Conservation (phyloP, 2,888 invertebrate genomes). For the Pollenia griseotomentosa region DNA sequence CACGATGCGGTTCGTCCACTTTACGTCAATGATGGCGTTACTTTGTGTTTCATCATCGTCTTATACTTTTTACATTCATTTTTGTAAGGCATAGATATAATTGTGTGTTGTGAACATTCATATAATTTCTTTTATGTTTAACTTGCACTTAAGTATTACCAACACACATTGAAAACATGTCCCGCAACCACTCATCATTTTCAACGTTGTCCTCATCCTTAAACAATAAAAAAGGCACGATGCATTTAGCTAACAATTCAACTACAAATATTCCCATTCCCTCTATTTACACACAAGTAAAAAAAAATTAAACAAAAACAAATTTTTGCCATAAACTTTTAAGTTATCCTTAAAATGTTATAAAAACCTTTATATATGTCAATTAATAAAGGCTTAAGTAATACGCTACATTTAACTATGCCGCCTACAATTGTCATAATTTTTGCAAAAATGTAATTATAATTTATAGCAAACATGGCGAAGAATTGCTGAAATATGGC, state of each 20-base stretch:
- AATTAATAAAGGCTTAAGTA: constrained; percentile 17
- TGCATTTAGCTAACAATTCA: constrained; percentile 48
- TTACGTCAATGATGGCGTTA: constrained; percentile 71
- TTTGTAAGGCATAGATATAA: constrained; percentile 22
- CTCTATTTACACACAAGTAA: neutral
- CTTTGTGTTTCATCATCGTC: constrained; percentile 63
- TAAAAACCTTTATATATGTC: constrained; percentile 73
- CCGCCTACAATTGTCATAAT: too few species aligned
- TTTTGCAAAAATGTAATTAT: too few species aligned
- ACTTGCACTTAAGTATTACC: constrained; percentile 68
- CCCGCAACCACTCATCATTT: constrained; percentile 56
- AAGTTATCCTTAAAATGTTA: constrained; percentile 81
- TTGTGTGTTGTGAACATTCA: constrained; percentile 56
- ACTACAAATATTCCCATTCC: constrained; percentile 46
- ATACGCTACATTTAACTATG: neutral
- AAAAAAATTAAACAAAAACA: constrained; percentile 10
- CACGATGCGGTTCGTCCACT: constrained; percentile 64
- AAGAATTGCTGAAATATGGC: too few species aligned
- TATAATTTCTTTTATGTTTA: constrained; percentile 69
- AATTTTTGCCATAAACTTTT: constrained; percentile 50
- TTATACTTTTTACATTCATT: constrained; percentile 39
- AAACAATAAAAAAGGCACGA: constrained; percentile 23
- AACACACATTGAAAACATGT: constrained; percentile 44
- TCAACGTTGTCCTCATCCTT: constrained; percentile 21
- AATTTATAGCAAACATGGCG: neutral